phyloP scores from a whole-genome alignment of 2,113 vertebrate genomes.

The Perognathus longimembris region DNA sequence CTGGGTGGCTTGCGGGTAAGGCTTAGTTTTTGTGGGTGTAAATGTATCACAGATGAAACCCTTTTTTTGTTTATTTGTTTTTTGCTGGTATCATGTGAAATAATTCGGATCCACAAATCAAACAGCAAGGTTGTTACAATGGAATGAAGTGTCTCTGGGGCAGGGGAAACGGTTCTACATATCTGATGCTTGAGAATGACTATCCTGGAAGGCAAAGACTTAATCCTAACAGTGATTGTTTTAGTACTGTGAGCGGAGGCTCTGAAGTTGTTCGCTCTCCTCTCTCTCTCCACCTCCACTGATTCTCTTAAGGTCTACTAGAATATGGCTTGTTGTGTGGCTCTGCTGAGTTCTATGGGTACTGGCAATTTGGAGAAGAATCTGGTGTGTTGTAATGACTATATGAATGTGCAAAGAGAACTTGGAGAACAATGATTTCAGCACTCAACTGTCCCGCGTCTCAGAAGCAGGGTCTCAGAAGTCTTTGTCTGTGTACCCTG shows the following conservation, averaged over 20 bases:
- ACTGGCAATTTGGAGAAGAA: conserved; percentile 41
- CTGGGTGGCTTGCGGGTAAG: background rate
- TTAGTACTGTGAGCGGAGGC: background rate
- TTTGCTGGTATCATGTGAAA: conserved; percentile 1
- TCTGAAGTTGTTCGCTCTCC: conserved; percentile 15
- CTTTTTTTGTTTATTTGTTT: too few species aligned
- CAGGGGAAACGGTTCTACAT: background rate
- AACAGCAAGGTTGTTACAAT: background rate
- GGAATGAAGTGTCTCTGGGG: background rate
- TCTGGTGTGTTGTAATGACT: conserved; percentile 63
- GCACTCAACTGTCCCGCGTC: conserved; percentile 65
- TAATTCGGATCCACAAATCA: background rate
- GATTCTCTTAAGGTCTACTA: background rate
- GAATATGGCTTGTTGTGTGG: conserved; percentile 29
- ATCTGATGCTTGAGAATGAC: background rate
- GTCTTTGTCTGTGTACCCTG: conserved; percentile 73
- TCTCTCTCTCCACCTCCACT: background rate
- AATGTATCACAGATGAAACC: background rate
- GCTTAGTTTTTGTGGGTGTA: background rate
- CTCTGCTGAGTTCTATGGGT: conserved; percentile 28
- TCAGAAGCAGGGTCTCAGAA: conserved; percentile 46
- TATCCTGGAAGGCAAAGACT: conserved; percentile 20
- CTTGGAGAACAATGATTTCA: conserved; percentile 66
- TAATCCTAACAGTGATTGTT: background rate
- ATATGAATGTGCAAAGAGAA: conserved; percentile 49